Base-by-base conservation (phyloP, 64 coral and sea anemone genomes). In the Montipora cactus region DNA sequence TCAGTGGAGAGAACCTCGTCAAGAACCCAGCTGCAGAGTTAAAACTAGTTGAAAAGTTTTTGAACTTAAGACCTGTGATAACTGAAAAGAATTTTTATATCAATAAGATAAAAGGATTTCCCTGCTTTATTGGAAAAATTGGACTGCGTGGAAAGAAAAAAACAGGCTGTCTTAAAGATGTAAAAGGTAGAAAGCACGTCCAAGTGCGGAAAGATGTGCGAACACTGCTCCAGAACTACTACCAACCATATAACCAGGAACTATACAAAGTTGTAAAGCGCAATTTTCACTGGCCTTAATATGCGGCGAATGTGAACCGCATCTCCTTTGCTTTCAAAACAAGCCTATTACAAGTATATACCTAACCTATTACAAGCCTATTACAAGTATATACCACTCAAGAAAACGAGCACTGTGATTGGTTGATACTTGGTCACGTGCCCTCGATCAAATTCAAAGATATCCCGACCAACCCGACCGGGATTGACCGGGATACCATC, bases 61-160 rank as follows among this genome's bases (percentile, higher is more conserved):
- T 98, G 15, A 55, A 79, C 15, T 50, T 98, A 9, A 81, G 91
- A 47, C 59, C 86, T 22, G 18, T 78, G 77, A 89, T 98, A 28
- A 85, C 66, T 44, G 74, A 89, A 81, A 83, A 95, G 57, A 83
- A 98, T 67, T 89, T 98, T 74, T 53, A 86, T 59, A 89, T 92
- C 37, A 90, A 98, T 67, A 78, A 64, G 75, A 90, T 85, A 10
- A 98, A 95, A 67, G 93, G 96, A 18, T 98, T 98, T 89, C 92
- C 93, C 59, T 98, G 96, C 69, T 92, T 92, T 73, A 87, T 62
- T 11, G 81, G 53, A 47, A 76, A 78, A 50, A 64, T 78, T 46
- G 10, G 13, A 79, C 51, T 82, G 19, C 8, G 47, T 59, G 37
- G 49, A 19, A 72, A 78, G 18, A 47, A 11, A 28, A 76, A 61